Base-by-base conservation (phyloP, 2,888 invertebrate species). In the Agonopterix heracliana region DNA sequence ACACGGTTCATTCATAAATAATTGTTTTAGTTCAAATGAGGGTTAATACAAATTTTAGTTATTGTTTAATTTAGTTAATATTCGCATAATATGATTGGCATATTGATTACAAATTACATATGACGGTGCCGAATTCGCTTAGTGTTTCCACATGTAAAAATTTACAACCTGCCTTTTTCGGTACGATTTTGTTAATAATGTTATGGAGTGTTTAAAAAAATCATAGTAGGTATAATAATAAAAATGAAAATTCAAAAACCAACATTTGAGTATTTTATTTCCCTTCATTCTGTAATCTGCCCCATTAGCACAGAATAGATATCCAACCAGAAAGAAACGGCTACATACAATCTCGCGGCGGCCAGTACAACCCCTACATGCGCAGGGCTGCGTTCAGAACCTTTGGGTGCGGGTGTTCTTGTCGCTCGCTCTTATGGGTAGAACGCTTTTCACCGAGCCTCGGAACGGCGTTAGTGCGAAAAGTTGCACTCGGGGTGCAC, bases 191-290 rank as follows among this genome's bases (percentile, higher is more conserved):
- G 78, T 79, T 81, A 64, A 71, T 78, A 78, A 78, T 77, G 66
- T 78, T 78, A 80, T 78, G 78, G 79, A 83, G 78, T 83, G 84
- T 86, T 85, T 77, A 71, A 79, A 76, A 26, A 71, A 71, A 62
- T 64, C 60, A 74, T 75, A 71, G 61, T 57, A 56, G 34, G 46
- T 44, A 50, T 45, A 48, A 66, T 48, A 71, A 67, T 69, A 77
- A 75, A 83, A 78, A 81, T 79, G 73, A 78, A 68, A 81, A 77
- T 83, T 80, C 75, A 78, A 85, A 84, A 86, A 80, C 78, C 67
- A 63, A 59, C 53, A 52, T 51, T 45, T 41, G 47, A 53, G 55
- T 61, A 67, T 54, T 61, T 63, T 65, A 54, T 57, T 51, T 13
- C 7, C 11, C 42, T 38, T n/a, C n/a, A 26, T 26, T 26, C 1